phyloP scores from a whole-genome alignment of 2,113 vertebrate species.

The Macquaria ambigua region DNA sequence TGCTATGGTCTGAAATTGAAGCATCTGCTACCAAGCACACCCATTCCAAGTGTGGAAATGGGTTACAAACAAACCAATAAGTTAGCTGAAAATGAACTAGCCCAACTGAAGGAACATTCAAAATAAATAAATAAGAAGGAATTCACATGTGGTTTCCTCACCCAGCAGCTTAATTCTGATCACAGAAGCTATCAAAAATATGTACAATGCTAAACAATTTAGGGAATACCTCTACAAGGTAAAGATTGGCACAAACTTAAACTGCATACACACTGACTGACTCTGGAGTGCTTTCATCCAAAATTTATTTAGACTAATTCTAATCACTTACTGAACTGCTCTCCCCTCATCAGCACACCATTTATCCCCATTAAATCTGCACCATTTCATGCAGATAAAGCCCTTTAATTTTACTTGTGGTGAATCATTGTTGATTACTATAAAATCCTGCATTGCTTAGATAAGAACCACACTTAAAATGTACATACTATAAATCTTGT shows the following conservation, averaged over 20 bases:
- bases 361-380: constrained; percentile 58
- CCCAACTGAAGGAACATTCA: constrained; percentile 25
- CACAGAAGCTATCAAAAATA: not conserved
- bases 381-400: constrained; percentile 60
- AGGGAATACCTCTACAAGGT: not conserved
- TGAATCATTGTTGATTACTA: constrained; percentile 62
- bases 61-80: constrained; percentile 74
- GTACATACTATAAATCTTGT: constrained; percentile 61
- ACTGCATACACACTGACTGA: not conserved
- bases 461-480: constrained; percentile 52
- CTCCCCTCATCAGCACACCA: constrained; percentile 34
- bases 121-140: constrained; percentile 46
- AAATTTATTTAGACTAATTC: constrained; percentile 44
- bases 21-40: constrained; percentile 70
- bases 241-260: not conserved
- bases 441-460: constrained; percentile 41
- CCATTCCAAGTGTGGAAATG: constrained; percentile 75
- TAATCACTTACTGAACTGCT: constrained; percentile 35
- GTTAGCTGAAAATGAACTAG: constrained; percentile 65
- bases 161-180: not conserved
- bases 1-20: constrained; percentile 65
- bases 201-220: not conserved
- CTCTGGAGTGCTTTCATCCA: constrained; percentile 1
- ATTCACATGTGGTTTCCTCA: constrained; percentile 13
- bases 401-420: constrained; percentile 41